Percentiles rank a stretch among this genome's conserved stretches.
These are phyloP conservation scores for Elysia chlorotica DNA, from an alignment of 1,140 invertebrate genomes.

Conservation along the genomic window DNA sequence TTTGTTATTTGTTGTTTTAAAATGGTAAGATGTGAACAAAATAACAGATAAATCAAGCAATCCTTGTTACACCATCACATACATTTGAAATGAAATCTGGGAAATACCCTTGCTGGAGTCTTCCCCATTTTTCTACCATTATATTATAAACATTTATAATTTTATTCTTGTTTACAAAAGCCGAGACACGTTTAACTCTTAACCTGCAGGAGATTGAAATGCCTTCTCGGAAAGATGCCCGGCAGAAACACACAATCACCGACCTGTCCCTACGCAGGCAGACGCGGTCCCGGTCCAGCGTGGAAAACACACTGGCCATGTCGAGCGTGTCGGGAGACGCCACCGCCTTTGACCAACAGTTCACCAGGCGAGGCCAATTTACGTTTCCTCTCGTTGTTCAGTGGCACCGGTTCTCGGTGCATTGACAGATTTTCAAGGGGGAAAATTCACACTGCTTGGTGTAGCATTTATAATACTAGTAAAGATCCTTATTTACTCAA, in stretches of 20 bases:
- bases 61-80: no score
- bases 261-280: slow-evolving; percentile 50
- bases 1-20: not conserved
- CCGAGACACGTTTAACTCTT: not conserved
- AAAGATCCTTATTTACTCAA: no score
- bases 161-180: not conserved
- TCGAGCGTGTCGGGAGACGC: slow-evolving; percentile 58
- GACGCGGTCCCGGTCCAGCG: slow-evolving; percentile 37
- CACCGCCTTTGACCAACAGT: slow-evolving; percentile 57
- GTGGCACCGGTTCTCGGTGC: no score
- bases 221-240: slow-evolving; percentile 20
- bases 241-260: slow-evolving; percentile 3
- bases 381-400: no score
- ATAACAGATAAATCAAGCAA: no score
- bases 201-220: slow-evolving; percentile 23
- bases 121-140: not conserved
- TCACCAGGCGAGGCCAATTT: slow-evolving; percentile 47
- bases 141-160: not conserved
- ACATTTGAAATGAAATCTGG: no score
- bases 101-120: not conserved
- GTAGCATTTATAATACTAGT: no score
- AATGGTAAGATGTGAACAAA: no score
- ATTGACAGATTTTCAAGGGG: no score
- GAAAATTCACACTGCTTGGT: no score
- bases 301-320: slow-evolving; percentile 47